Base-by-base conservation (phyloP, 2,888 invertebrate genomes). In the Uloborus plumipes region DNA sequence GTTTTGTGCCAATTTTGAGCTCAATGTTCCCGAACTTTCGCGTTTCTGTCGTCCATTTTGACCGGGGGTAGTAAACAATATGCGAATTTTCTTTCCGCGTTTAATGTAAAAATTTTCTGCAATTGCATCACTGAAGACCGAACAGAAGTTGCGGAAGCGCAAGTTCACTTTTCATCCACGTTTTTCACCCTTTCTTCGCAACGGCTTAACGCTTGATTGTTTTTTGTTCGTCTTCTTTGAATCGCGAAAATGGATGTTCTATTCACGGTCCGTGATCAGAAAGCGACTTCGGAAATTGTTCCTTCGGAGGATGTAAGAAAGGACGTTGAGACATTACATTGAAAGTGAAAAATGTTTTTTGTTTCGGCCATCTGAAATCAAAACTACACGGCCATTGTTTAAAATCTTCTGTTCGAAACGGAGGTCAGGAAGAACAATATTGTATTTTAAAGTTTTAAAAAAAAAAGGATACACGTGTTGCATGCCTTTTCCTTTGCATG, bases 201-300 rank as follows among this genome's bases (percentile, higher is more conserved):
- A 73, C 20, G 9, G 64, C 51, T 58, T 22, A 22, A 55, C 64
- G 65, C 64, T 74, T 58, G 51, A 31, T 53, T 16, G 49, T 64
- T 65, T 74, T n/a, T 65, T 55, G 47, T 61, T 39, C 39, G 11
- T 39, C 39, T 39, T 39, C 39, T 39, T 39, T 39, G 39, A 39
- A 39, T 39, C 39, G 39, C 39, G 65, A 74, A 64, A 74, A 74
- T 74, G 53, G 65, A 61, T 55, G 64, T 65, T 74, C 55, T 65
- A 26, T 74, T 65, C 74, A 74, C 14, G 58, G n/a, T 55, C 65
- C 74, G 74, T 74, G 74, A 74, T 55, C 65, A 61, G 55, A 64
- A 22, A 74, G 65, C 39, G 3, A 74, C 58, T 65, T 65, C 49
- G 47, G 74, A 64, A 74, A 47, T 55, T 55, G 53, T 55, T 65